Evolutionary conservation across 2,113 vertebrate species (phyloP), one percentile per base, ranked within the genome.

Genomic region (Elephantulus edwardii): DNA sequence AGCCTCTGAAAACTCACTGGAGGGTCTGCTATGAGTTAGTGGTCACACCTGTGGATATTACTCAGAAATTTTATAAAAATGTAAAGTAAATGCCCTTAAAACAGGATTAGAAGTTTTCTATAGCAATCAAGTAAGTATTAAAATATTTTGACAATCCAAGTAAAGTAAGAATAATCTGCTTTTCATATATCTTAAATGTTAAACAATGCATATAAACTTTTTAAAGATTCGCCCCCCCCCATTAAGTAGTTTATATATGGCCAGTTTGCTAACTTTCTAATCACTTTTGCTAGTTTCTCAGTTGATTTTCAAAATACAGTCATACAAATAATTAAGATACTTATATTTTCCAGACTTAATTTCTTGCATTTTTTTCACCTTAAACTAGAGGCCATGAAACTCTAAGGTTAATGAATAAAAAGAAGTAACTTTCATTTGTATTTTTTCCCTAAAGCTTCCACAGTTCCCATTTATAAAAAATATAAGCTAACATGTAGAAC

Each of bases 371-470:
- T 83, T 46, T 80, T 88, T 85, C 13, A 71, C 46, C 24, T 0
- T 44, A 77, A 88, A 79, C n/a, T 74, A n/a, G 68, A 71, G 83
- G 77, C 26, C 35, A 88, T 9, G 8, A 38, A 10, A 35, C 16
- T 52, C 79, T 66, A 81, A 87, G n/a, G 30, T 50, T 74, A 78
- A 74, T 81, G 13, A 71, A 52, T 84, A 62, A 85, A 88, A 95
- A 86, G 8, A 54, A 19, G 9, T 83, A 94, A 56, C 22, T 79
- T 70, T 83, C 58, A 83, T 5, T 89, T 71, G 71, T 6, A 72
- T 80, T 91, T 87, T 93, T 77, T 83, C 89, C n/a, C 38, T 68
- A 33, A 24, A 81, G 2, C 14, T 91, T 89, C 56, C 68, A 77
- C 26, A 54, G 40, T 78, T 91, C 33, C 10, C 64, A 28, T 58